Conservation (phyloP, 2,888 invertebrate genomes). For the Chesias legatella region DNA sequence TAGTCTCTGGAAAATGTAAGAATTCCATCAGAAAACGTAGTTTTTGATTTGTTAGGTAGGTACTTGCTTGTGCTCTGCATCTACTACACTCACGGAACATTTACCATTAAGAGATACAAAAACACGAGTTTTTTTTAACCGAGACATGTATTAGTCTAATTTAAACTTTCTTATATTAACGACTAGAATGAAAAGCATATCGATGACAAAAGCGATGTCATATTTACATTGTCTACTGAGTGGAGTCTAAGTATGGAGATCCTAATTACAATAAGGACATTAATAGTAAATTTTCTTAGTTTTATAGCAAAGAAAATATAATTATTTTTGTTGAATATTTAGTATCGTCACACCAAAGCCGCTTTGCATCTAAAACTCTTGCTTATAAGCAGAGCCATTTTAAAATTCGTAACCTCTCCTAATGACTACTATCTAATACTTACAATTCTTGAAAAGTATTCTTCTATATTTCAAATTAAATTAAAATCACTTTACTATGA, state of each 20-base stretch:
- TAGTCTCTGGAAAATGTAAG: conserved; percentile 1
- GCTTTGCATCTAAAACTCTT: conserved; percentile 8
- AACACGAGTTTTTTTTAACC: conserved; percentile 29
- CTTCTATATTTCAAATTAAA: conserved; percentile 23
- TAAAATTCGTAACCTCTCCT: conserved; percentile 24
- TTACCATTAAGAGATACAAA: conserved; percentile 27
- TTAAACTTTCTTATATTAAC: conserved; percentile 40
- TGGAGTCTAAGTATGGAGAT: conserved; percentile 63
- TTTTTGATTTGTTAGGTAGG: not conserved
- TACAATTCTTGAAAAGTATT: conserved; percentile 3
- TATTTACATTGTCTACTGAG: conserved; percentile 51
- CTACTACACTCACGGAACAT: conserved; percentile 30
- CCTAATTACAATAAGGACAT: conserved; percentile 22
- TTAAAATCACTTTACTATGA: conserved; percentile 15
- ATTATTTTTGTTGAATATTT: conserved; percentile 7
- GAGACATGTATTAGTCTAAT: conserved; percentile 35
- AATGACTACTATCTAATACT: conserved; percentile 18
- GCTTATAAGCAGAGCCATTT: conserved; percentile 20
- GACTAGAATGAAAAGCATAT: conserved; percentile 37
- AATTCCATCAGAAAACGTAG: not conserved
- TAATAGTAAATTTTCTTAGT: conserved; percentile 8
- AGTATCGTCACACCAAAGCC: conserved; percentile 6
- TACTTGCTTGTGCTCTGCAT: conserved; percentile 22
- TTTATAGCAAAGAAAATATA: conserved; percentile 21
- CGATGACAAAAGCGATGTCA: conserved; percentile 47